Evolutionary conservation across 1,140 invertebrate genomes (phyloP).

Genomic region (Pachypeltis micranthus): DNA sequence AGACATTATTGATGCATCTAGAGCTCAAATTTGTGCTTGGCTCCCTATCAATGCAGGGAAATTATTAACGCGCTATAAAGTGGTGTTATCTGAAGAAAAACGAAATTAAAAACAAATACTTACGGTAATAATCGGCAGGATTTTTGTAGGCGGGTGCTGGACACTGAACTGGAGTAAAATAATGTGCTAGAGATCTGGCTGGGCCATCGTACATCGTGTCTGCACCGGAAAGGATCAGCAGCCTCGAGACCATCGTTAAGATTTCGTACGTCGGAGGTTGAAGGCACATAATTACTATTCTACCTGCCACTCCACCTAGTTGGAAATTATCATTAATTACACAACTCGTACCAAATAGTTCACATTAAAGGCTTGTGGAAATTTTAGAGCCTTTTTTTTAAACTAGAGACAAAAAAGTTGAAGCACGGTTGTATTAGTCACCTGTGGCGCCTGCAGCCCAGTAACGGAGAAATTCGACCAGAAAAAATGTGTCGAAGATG

Average conservation of each 20-base stretch:
- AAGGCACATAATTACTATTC: slow-evolving; percentile 80
- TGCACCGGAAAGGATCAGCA: slow-evolving; percentile 75
- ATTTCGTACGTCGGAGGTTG: slow-evolving; percentile 93
- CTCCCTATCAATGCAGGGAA: no score
- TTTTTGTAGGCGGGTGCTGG: slow-evolving; percentile 93
- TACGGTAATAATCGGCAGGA: slow-evolving; percentile 90
- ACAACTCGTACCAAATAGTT: no score
- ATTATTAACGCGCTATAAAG: no score
- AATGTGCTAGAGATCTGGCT: slow-evolving; percentile 76
- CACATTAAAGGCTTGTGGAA: no score
- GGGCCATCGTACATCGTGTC: slow-evolving; percentile 82
- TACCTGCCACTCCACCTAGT: slow-evolving; percentile 33
- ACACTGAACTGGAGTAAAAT: slow-evolving; percentile 87
- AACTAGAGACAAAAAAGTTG: no score
- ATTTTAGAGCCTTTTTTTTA: no score
- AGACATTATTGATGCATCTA: no score
- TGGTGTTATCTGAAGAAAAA: no score
- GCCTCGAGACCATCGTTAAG: slow-evolving; percentile 81
- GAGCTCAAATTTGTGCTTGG: no score
- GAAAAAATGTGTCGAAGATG: slow-evolving; percentile 90
- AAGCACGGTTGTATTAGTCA: slow-evolving; percentile 28
- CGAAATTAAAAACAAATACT: no score
- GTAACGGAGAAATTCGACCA: slow-evolving; percentile 84
- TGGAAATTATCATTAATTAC: no score
- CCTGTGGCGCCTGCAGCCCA: slow-evolving; percentile 72